Evolutionary conservation across 2,888 invertebrate genomes (phyloP).

Genomic region (Calephelis perditalis): DNA sequence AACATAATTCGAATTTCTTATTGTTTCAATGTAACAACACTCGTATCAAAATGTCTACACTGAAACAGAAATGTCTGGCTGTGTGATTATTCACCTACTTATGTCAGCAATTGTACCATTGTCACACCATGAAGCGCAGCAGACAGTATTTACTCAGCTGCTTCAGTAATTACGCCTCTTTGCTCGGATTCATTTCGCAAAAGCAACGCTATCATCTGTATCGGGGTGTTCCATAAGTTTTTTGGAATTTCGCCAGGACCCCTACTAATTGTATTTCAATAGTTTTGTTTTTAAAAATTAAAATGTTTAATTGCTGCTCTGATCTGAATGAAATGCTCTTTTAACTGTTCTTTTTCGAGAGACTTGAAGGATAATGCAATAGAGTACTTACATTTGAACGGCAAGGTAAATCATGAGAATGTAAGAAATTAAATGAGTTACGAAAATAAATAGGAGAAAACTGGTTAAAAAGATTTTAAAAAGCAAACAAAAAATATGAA

Average conservation of each 20-base stretch:
- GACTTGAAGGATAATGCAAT: no score
- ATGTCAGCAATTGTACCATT: conserved; percentile 16
- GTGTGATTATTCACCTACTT: conserved; percentile 8
- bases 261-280: conserved; percentile 21
- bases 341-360: no score
- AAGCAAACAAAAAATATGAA: no score
- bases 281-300: not conserved
- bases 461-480: no score
- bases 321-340: no score
- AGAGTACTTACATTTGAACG: no score
- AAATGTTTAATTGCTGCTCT: not conserved
- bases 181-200: conserved; percentile 27
- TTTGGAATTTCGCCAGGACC: conserved; percentile 26
- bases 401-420: no score
- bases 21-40: no score
- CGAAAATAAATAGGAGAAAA: no score
- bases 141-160: conserved; percentile 25
- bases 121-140: conserved; percentile 19
- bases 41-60: no score
- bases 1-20: no score
- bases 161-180: conserved; percentile 27
- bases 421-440: no score
- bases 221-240: conserved; percentile 25
- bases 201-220: conserved; percentile 28
- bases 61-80: not conserved